Evolutionary conservation across 1,140 invertebrate genomes (phyloP).

Genomic region (Chionoecetes opilio): DNA sequence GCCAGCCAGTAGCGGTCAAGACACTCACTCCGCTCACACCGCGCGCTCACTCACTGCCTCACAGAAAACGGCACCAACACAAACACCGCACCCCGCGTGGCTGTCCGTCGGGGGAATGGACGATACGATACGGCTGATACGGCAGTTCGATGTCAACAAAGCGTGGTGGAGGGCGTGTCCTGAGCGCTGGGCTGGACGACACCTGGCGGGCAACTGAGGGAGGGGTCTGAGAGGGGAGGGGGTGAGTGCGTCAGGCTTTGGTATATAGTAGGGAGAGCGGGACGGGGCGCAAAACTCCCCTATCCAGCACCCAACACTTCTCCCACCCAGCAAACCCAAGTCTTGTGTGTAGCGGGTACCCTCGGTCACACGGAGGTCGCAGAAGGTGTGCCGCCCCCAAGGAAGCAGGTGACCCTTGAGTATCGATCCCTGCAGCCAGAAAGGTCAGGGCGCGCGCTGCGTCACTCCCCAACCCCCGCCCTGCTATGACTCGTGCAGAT

Average conservation of each 20-base stretch:
- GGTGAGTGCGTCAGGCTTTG: not conserved
- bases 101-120: not conserved
- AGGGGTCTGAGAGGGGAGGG: constrained; percentile 10
- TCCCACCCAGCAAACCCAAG: not conserved
- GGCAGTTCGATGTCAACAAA: constrained; percentile 28
- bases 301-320: not conserved
- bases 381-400: not conserved
- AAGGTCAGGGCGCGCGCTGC: not conserved
- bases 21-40: not conserved
- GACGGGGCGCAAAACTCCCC: not conserved
- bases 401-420: not conserved
- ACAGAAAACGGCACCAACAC: not conserved
- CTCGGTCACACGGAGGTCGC: not conserved
- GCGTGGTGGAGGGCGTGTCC: not conserved
- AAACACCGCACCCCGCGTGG: not conserved
- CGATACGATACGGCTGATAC: not conserved
- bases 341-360: not conserved
- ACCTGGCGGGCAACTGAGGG: constrained; percentile 6
- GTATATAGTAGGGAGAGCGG: not conserved
- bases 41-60: not conserved
- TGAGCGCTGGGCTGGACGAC: not conserved
- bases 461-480: not conserved
- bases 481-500: not conserved
- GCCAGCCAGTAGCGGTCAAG: not conserved
- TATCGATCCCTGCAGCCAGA: not conserved